Conservation (phyloP, 2,113 vertebrate species). For the Nothocercus julius region DNA sequence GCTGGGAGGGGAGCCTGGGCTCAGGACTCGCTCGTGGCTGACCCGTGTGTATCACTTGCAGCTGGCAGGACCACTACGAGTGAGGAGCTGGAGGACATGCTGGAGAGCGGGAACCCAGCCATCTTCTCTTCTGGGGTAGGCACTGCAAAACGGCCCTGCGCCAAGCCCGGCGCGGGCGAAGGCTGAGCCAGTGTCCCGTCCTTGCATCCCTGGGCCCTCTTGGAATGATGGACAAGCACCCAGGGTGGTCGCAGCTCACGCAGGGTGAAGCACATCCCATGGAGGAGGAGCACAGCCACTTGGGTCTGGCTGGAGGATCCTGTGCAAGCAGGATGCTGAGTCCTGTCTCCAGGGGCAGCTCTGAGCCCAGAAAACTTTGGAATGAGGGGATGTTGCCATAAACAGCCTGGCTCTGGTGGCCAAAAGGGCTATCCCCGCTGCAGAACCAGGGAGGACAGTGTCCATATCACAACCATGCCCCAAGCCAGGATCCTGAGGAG, state of each 20-base stretch:
- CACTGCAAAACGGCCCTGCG: background rate
- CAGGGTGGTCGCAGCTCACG: rapidly evolving
- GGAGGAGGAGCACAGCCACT: background rate
- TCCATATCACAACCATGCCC: background rate
- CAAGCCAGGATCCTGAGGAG: background rate
- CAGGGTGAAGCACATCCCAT: background rate
- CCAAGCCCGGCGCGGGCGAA: background rate
- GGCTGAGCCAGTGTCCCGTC: background rate
- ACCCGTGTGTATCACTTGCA: constrained; percentile 50
- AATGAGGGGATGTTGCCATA: background rate
- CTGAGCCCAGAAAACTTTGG: background rate
- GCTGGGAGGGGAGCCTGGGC: background rate
- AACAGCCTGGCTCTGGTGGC: background rate
- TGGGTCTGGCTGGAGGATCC: background rate
- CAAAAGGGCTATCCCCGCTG: background rate
- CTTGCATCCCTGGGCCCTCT: background rate
- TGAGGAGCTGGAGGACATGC: constrained; percentile 96
- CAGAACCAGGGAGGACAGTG: background rate
- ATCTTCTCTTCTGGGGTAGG: constrained; percentile 96
- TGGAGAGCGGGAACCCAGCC: constrained; percentile 95
- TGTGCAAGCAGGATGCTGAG: background rate
- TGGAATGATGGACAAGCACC: rapidly evolving
- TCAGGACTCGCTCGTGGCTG: background rate
- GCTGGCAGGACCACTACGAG: constrained; percentile 96
- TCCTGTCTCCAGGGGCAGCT: background rate